A percentile compares a stretch with the other conserved stretches of the same genome.
Conservation (phyloP, 2,113 vertebrate species). For the Odocoileus virginianus region DNA sequence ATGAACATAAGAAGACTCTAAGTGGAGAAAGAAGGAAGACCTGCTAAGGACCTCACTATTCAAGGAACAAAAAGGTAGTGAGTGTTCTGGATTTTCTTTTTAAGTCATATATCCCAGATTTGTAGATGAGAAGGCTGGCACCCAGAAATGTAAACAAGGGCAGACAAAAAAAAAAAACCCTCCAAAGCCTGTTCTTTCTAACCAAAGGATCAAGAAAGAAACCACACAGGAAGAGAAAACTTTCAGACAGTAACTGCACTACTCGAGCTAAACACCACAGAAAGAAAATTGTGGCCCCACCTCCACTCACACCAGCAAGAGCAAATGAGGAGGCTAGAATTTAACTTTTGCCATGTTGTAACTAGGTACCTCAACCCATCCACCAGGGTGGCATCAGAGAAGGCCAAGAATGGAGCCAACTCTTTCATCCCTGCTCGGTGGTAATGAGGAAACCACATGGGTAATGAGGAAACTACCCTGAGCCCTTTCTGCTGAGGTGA, state of each 20-base stretch:
- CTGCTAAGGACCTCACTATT: neutral
- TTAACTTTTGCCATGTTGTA: neutral
- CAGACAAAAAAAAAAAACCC: neutral
- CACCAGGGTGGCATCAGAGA: neutral
- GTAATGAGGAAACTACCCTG: neutral
- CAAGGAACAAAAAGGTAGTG: neutral
- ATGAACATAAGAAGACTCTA: neutral
- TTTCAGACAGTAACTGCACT: neutral
- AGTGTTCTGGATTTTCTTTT: neutral
- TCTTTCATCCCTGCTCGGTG: neutral
- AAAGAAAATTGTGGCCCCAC: neutral
- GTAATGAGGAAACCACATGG: neutral
- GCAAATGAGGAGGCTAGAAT: neutral
- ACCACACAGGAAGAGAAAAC: neutral
- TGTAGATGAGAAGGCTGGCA: neutral
- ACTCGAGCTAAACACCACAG: neutral
- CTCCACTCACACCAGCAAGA: neutral
- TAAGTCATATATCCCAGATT: neutral
- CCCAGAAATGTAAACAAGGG: neutral
- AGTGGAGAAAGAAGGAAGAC: neutral
- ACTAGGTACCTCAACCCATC: neutral
- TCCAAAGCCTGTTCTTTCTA: neutral
- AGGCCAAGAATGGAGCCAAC: neutral
- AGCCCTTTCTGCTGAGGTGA: neutral
- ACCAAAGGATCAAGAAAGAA: neutral